Conservation (phyloP, 92 coral and sea anemone species). For the Scolanthus callimorphus region DNA sequence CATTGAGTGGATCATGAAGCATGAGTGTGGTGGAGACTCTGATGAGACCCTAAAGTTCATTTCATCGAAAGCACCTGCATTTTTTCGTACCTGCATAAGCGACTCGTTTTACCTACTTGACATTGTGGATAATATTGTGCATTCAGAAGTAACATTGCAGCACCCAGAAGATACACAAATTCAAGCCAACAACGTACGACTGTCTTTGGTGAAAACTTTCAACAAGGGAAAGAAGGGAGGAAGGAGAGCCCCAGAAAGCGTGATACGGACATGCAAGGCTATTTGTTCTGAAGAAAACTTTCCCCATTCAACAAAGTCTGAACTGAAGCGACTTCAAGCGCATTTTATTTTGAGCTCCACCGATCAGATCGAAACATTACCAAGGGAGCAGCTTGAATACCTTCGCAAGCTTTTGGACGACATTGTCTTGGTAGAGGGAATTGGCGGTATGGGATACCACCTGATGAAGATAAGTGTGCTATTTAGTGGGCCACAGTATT, state of each 20-base stretch:
- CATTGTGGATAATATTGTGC: slow-evolving; percentile 59
- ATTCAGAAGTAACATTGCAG: slow-evolving; percentile 30
- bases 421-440: slow-evolving; percentile 45
- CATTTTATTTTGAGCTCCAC: slow-evolving; percentile 41
- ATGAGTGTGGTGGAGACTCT: slow-evolving; percentile 48
- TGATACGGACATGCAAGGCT: slow-evolving; percentile 49
- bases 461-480: slow-evolving; percentile 63
- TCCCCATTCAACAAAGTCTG: slow-evolving; percentile 44
- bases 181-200: slow-evolving; percentile 40
- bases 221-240: slow-evolving; percentile 11
- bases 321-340: slow-evolving; percentile 70
- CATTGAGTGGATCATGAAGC: slow-evolving; percentile 69
- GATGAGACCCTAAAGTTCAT: slow-evolving; percentile 53
- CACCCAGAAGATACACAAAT: slow-evolving; percentile 70
- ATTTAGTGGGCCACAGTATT: slow-evolving; percentile 47
- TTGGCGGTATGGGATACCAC: slow-evolving; percentile 43
- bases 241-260: slow-evolving; percentile 41
- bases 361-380: slow-evolving; percentile 40
- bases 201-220: slow-evolving; percentile 46
- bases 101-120: slow-evolving; percentile 74
- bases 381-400: slow-evolving; percentile 24
- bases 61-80: slow-evolving; percentile 46
- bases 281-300: slow-evolving; percentile 49
- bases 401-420: slow-evolving; percentile 59
- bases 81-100: slow-evolving; percentile 73